Evolutionary conservation across 2,797 vertebrate genomes (phyloP).

Genomic region (Enoplosus armatus): DNA sequence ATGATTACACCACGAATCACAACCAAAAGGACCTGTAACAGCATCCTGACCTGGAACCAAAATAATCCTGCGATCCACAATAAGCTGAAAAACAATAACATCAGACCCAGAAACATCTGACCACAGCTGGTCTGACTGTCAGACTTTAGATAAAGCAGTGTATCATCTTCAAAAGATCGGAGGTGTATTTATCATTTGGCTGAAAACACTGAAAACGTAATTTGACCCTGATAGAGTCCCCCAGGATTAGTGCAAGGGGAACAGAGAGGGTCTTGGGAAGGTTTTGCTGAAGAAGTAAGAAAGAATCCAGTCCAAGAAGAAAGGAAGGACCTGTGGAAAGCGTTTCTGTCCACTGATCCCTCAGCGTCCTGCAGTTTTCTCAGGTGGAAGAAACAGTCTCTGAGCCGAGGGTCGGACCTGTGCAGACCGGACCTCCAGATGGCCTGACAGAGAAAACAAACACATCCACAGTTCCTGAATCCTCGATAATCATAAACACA

Average conservation of each 20-base stretch:
- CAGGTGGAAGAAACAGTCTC: constrained; percentile 81
- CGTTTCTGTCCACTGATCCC: constrained; percentile 75
- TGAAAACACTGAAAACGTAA: not conserved
- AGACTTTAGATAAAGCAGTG: not conserved
- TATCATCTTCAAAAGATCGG: constrained; percentile 1
- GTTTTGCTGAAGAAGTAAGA: not conserved
- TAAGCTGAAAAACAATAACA: not conserved
- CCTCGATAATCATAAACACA: not conserved
- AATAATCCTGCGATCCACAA: not conserved
- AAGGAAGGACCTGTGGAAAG: constrained; percentile 76
- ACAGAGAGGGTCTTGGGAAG: not conserved
- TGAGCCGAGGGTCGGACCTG: constrained; percentile 79
- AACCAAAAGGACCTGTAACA: not conserved
- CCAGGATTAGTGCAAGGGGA: not conserved
- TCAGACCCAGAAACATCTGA: not conserved
- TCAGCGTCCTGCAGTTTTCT: constrained; percentile 79
- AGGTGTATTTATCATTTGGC: not conserved
- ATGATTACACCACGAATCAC: not conserved
- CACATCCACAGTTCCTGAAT: not conserved
- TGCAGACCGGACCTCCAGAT: constrained; percentile 81
- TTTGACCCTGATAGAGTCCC: not conserved
- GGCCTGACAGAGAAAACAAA: constrained; percentile 59
- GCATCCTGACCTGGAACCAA: not conserved
- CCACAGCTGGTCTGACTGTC: not conserved
- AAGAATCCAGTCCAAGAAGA: no score